Evolutionary conservation across 2,113 vertebrate species (phyloP).

Genomic region (Choloepus hoffmanni): DNA sequence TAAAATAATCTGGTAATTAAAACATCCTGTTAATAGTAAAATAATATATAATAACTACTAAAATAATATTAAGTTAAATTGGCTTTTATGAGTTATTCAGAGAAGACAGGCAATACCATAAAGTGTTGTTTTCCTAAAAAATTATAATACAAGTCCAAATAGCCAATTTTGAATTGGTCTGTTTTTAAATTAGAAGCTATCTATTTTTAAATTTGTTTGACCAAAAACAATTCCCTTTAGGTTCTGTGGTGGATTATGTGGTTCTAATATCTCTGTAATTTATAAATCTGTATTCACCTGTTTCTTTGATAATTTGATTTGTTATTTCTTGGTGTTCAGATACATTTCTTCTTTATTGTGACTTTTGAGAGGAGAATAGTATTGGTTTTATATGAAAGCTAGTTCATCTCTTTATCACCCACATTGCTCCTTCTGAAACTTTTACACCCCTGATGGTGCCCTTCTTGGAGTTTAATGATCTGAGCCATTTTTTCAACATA

Average conservation of each 20-base stretch:
- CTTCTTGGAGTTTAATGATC: neutral
- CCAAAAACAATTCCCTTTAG: neutral
- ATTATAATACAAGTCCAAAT: neutral
- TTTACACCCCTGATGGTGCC: neutral
- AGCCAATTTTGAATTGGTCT: neutral
- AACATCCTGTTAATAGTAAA: neutral
- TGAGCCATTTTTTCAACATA: neutral
- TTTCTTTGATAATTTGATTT: neutral
- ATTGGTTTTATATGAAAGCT: neutral
- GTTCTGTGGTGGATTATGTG: neutral
- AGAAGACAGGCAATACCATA: neutral
- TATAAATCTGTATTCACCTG: neutral
- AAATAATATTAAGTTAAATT: slow-evolving; percentile 32
- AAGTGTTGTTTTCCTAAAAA: slow-evolving; percentile 44
- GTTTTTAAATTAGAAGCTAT: neutral
- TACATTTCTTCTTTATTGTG: neutral
- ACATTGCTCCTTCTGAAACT: neutral
- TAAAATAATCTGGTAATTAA: neutral
- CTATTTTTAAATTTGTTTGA: slow-evolving; percentile 6
- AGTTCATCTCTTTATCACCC: neutral
- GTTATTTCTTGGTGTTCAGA: neutral
- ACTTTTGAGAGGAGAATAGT: neutral
- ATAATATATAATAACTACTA: neutral
- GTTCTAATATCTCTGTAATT: neutral
- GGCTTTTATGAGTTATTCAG: slow-evolving; percentile 10